These are phyloP conservation scores for Pyrgus malvae DNA, from an alignment of 2,888 invertebrate species.

Conservation along the genomic window DNA sequence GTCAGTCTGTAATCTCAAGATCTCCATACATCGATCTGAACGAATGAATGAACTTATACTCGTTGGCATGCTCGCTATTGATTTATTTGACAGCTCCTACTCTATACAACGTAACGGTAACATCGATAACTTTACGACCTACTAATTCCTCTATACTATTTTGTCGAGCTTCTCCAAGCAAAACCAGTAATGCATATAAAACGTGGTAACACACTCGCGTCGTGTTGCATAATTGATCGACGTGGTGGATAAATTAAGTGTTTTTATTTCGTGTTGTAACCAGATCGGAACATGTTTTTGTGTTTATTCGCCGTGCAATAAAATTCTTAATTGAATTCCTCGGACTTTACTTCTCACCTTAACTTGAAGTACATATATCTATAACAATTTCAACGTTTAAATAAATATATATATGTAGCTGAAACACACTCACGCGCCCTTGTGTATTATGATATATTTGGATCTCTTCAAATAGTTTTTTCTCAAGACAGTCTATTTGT, in stretches of 20 bases:
- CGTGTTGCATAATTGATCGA: constrained; percentile 46
- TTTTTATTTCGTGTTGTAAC: constrained; percentile 44
- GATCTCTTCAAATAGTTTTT: no score
- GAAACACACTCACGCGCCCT: no score
- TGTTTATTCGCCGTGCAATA: constrained; percentile 45
- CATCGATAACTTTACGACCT: constrained; percentile 40
- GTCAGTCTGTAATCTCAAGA: constrained; percentile 24
- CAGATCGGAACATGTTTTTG: constrained; percentile 46
- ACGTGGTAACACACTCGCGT: constrained; percentile 41
- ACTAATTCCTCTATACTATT: constrained; percentile 41
- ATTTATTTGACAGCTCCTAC: constrained; percentile 38
- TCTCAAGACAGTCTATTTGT: no score
- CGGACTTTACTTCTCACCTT: constrained; percentile 28
- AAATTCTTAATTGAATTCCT: constrained; percentile 48
- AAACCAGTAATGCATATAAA: constrained; percentile 45
- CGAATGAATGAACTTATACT: constrained; percentile 36
- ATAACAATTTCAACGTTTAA: neutral
- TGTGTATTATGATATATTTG: no score
- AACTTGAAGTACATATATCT: no score
- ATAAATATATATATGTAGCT: no score
- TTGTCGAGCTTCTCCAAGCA: constrained; percentile 38
- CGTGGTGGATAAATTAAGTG: constrained; percentile 45
- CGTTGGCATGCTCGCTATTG: constrained; percentile 34
- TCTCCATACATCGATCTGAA: constrained; percentile 26
- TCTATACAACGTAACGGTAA: constrained; percentile 40